These are phyloP conservation scores for Tangachromis dhanisi DNA, from an alignment of 2,113 vertebrate species.

Conservation along the genomic window DNA sequence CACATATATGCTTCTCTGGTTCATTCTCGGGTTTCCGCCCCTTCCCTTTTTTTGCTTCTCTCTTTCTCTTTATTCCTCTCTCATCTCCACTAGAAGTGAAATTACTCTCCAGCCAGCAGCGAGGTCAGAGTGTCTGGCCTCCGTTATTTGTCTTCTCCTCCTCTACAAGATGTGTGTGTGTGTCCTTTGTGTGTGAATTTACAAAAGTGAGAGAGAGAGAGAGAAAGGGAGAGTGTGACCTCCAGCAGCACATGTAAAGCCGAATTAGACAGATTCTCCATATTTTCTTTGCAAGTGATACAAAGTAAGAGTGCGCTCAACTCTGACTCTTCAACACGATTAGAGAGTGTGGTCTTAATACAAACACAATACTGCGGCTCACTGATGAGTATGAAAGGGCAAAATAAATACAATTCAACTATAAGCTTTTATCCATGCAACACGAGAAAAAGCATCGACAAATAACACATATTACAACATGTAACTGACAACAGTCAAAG, in stretches of 20 bases:
- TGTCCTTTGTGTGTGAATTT: constrained; percentile 11
- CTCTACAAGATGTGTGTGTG: background rate
- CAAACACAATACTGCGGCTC: background rate
- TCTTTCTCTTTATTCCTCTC: constrained; percentile 46
- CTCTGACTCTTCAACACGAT: background rate
- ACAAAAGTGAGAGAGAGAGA: background rate
- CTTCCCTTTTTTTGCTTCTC: background rate
- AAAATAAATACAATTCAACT: background rate
- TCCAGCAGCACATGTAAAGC: background rate
- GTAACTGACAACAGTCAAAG: background rate
- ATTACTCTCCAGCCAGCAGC: constrained; percentile 68
- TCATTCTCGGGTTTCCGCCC: background rate
- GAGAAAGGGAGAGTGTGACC: background rate
- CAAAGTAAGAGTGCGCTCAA: background rate
- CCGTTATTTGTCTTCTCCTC: constrained; percentile 71
- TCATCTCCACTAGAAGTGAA: constrained; percentile 61
- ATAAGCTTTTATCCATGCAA: background rate
- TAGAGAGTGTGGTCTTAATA: background rate
- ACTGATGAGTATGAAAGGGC: background rate
- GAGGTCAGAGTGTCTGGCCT: constrained; percentile 68
- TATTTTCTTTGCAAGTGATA: background rate
- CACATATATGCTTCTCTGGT: constrained; percentile 3
- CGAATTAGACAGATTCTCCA: background rate
- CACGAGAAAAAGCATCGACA: background rate
- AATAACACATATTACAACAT: background rate